These are phyloP conservation scores for Tachina fera DNA, from an alignment of 2,888 invertebrate species.

Conservation along the genomic window DNA sequence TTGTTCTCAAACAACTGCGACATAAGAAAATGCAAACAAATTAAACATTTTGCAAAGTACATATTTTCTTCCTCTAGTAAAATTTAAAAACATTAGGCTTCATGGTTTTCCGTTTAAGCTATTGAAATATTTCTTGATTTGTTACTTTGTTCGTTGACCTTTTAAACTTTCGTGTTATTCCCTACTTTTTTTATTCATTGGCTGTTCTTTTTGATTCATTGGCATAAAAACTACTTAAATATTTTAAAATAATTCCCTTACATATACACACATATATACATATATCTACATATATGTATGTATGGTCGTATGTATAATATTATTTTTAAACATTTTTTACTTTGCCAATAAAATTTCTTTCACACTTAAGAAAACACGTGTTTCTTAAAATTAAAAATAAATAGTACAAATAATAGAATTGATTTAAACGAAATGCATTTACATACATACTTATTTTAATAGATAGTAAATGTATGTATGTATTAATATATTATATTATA, in stretches of 20 bases:
- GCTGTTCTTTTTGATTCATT: neutral
- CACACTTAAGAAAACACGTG: slow-evolving; percentile 46
- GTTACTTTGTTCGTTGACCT: neutral
- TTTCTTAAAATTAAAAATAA: slow-evolving; percentile 33
- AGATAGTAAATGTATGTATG: neutral
- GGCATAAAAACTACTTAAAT: neutral
- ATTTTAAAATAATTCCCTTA: slow-evolving; percentile 39
- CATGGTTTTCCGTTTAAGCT: neutral
- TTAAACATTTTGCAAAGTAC: neutral
- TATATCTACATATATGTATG: too few relatives aligned
- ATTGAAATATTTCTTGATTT: neutral
- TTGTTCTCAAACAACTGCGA: too few relatives aligned
- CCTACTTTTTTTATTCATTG: too few relatives aligned
- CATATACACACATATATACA: neutral
- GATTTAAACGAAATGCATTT: neutral
- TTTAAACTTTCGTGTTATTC: neutral
- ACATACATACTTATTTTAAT: neutral
- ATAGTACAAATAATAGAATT: neutral
- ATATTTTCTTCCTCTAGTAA: neutral
- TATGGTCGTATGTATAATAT: neutral
- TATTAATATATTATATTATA: neutral
- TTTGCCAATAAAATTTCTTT: slow-evolving; percentile 51
- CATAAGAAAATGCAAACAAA: neutral
- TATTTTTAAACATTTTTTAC: slow-evolving; percentile 20
- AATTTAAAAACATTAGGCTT: neutral